phyloP scores from a whole-genome alignment of 2,888 invertebrate species.

The Frankliniella intonsa region DNA sequence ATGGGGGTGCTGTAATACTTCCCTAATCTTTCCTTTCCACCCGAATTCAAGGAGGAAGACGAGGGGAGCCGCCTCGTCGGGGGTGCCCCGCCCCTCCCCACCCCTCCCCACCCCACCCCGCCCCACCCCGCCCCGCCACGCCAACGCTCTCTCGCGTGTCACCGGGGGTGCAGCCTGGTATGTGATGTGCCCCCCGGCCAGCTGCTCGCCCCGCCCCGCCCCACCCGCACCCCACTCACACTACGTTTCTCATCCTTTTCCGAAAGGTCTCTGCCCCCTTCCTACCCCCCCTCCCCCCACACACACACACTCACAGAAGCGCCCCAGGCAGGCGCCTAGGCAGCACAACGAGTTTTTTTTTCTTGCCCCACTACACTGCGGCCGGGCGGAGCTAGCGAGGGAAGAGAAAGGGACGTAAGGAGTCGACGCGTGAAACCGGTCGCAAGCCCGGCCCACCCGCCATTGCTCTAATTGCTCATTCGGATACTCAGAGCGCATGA shows the following conservation, averaged over 20 bases:
- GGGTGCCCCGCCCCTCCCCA: background rate
- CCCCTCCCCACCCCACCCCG: background rate
- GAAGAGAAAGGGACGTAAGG: too few species aligned
- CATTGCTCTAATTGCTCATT: too few species aligned
- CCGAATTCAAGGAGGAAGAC: constrained; percentile 13
- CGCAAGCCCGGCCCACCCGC: too few species aligned
- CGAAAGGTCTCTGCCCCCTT: background rate
- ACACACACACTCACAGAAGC: background rate
- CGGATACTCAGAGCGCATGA: too few species aligned
- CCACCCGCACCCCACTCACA: background rate
- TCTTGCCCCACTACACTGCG: too few species aligned
- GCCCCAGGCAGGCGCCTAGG: background rate
- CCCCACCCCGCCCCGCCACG: background rate
- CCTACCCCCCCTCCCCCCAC: too few species aligned
- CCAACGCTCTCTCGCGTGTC: background rate
- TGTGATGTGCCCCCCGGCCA: background rate
- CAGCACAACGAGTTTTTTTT: background rate
- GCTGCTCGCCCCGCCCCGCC: background rate
- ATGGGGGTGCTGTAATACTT: constrained; percentile 4
- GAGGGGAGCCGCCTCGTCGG: background rate
- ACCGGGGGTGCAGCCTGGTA: background rate
- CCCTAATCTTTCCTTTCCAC: constrained; percentile 21
- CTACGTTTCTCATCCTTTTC: background rate
- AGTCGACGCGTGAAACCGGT: too few species aligned
- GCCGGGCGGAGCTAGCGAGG: too few species aligned